Conservation (phyloP, 2,888 invertebrate genomes). For the Drosophila eohydei region DNA sequence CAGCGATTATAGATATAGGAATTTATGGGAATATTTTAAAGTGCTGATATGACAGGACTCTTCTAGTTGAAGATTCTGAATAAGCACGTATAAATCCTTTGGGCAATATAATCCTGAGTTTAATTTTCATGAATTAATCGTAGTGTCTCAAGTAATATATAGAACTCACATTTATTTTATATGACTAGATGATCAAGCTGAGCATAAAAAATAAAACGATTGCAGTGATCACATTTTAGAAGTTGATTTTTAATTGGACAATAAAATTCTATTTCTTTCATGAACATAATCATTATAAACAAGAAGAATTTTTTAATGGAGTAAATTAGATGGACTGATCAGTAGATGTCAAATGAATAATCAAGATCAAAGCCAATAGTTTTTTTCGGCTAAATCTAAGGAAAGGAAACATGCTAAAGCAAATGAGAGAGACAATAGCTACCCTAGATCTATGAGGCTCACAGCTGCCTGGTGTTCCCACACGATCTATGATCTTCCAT, state of each 20-base stretch:
- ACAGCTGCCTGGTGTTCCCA: slow-evolving; percentile 20
- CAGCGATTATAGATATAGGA: background rate
- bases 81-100: background rate
- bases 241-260: too few relatives aligned
- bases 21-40: background rate
- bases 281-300: background rate
- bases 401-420: background rate
- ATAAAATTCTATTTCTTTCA: background rate
- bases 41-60: background rate
- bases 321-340: background rate
- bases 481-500: background rate
- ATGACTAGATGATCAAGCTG: background rate
- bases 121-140: background rate
- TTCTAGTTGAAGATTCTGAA: too few relatives aligned
- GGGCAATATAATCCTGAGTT: background rate
- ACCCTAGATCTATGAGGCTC: background rate
- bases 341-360: background rate
- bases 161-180: background rate
- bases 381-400: background rate
- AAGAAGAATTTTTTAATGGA: background rate
- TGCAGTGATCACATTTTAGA: background rate
- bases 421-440: background rate
- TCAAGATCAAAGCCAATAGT: background rate
- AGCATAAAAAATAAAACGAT: background rate
- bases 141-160: background rate